Evolutionary conservation across 2,888 invertebrate genomes (phyloP).

Genomic region (Tetragnatha montana): DNA sequence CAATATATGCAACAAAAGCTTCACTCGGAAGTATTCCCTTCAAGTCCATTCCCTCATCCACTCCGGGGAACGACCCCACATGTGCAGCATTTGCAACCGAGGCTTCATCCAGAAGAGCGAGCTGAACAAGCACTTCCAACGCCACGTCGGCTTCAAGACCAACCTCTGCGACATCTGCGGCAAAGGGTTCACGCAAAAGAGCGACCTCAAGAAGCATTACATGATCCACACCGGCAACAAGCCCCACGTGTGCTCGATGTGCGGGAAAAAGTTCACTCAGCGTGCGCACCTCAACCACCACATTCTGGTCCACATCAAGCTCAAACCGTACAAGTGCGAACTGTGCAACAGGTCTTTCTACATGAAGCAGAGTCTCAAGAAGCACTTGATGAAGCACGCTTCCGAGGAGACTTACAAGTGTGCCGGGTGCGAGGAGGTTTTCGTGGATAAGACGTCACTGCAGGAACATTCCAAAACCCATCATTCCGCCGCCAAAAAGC

Average conservation of each 20-base stretch:
- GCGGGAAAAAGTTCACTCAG: conserved; percentile 41
- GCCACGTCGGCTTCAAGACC: conserved; percentile 23
- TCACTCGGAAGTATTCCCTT: conserved; percentile 35
- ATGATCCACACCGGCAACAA: conserved; percentile 47
- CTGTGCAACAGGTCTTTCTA: conserved; percentile 30
- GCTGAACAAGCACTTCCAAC: conserved; percentile 42
- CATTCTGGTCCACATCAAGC: conserved; percentile 36
- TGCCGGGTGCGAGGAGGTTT: conserved; percentile 18
- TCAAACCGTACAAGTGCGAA: conserved; percentile 39
- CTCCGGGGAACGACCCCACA: conserved; percentile 36
- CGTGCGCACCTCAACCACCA: conserved; percentile 43
- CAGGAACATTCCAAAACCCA: conserved; percentile 16
- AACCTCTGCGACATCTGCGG: conserved; percentile 47
- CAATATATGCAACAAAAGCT: conserved; percentile 38
- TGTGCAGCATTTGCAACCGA: conserved; percentile 35
- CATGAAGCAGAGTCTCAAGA: conserved; percentile 36
- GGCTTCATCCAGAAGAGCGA: conserved; percentile 45
- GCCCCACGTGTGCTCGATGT: conserved; percentile 45
- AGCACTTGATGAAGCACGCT: conserved; percentile 33
- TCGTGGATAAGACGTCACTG: conserved; percentile 9
- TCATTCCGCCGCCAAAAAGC: conserved; percentile 5
- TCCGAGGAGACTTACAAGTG: conserved; percentile 11
- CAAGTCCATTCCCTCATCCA: conserved; percentile 50
- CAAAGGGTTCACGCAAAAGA: conserved; percentile 42
- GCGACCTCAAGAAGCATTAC: conserved; percentile 52